Percentiles rank a stretch among this genome's conserved stretches.
Evolutionary conservation across 2,888 invertebrate species (phyloP).

Genomic region (Cylindroiulus punctatus): DNA sequence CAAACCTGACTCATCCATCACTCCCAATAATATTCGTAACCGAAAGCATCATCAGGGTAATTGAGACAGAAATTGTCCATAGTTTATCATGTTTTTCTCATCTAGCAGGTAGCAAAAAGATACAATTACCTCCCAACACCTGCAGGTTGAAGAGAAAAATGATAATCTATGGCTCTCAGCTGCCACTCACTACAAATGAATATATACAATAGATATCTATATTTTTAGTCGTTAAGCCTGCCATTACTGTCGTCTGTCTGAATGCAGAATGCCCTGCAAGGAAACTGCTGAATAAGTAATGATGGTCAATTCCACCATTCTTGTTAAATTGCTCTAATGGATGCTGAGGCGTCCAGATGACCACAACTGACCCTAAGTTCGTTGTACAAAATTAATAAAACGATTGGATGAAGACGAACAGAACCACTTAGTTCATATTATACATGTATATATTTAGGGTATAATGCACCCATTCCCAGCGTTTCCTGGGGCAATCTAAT

Average conservation of each 20-base stretch:
- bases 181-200: not conserved
- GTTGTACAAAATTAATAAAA: too few species aligned
- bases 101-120: not conserved
- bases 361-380: too few species aligned
- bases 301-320: not conserved
- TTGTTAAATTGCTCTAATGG: not conserved
- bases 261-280: not conserved
- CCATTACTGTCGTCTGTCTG: not conserved
- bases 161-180: not conserved
- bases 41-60: constrained; percentile 8
- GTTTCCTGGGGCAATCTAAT: too few species aligned
- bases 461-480: too few species aligned
- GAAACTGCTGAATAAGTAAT: too few species aligned
- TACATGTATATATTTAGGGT: too few species aligned
- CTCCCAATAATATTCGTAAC: constrained; percentile 8
- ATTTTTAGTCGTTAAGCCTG: not conserved
- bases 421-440: too few species aligned
- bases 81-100: not conserved
- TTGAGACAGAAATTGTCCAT: not conserved
- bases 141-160: not conserved
- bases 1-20: not conserved
- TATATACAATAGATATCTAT: not conserved
- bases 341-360: too few species aligned
- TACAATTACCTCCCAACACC: not conserved
- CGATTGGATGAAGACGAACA: too few species aligned